These are phyloP conservation scores for Meriones unguiculatus DNA, from an alignment of 2,113 vertebrate genomes.

Conservation along the genomic window DNA sequence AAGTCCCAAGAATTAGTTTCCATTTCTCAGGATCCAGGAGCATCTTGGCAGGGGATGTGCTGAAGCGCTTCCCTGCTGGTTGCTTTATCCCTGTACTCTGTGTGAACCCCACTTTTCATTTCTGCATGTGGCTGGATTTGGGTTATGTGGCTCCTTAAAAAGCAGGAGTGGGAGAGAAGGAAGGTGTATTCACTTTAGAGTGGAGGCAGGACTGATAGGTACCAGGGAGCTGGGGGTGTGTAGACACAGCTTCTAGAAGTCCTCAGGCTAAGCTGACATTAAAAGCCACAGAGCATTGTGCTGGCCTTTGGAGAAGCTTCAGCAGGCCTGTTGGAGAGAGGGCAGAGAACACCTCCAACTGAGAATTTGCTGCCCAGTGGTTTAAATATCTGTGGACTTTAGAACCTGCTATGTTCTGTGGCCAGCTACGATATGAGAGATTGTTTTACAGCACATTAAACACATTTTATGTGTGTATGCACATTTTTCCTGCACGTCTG, in stretches of 20 bases:
- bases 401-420: neutral
- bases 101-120: accelerated
- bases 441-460: neutral
- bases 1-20: neutral
- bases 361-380: neutral
- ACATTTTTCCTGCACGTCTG: too few relatives aligned
- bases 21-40: neutral
- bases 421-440: neutral
- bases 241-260: neutral
- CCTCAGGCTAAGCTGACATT: neutral
- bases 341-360: neutral
- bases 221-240: neutral
- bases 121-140: neutral
- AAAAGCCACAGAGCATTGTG: neutral
- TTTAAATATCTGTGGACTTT: neutral
- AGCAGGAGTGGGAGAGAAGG: neutral
- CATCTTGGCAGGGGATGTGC: neutral
- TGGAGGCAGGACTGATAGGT: neutral
- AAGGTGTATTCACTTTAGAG: neutral
- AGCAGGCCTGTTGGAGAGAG: neutral
- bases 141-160: neutral
- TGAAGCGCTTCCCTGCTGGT: neutral
- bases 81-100: accelerated
- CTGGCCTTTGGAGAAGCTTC: too few relatives aligned
- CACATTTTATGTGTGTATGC: neutral